Base-by-base conservation (phyloP, 2,113 vertebrate genomes). In the Phyllostomus discolor region DNA sequence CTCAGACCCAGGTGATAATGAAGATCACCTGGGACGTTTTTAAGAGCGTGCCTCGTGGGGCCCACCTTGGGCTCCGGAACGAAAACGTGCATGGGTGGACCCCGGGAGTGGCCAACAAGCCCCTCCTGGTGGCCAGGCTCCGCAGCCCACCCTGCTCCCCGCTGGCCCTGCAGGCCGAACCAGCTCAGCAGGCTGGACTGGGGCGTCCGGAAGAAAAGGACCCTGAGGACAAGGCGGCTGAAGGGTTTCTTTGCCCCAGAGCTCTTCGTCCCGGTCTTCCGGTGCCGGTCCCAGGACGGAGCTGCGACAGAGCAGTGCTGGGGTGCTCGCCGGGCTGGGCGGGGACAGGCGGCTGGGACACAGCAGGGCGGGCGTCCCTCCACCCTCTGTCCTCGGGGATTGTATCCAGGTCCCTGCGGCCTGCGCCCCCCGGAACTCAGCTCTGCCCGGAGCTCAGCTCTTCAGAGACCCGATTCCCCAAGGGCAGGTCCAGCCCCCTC, bases 61-160 rank as follows among this genome's bases (percentile, higher is more conserved):
- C 17, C 35, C 33, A 50, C 15, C 54, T 17, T 43, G 33, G 7
- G 12, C 24, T 35, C 43, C 84, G 7, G 72, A 79, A n/a, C 7
- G 35, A n/a, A 52, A 50, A 5, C 10, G 3, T 11, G 10, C 50
- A 26, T 0, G 0, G 1, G 9, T 8, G 6, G 66, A 48, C 41
- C 64, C 33, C 16, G 3, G 57, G 17, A 31, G 33, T 33, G 7
- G 62, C 28, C 28, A 31, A 1, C 62, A 64, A 64, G 26, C 26
- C 59, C 4, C 26, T 67, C 62, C 62, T 17, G 28, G 14, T 31
- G 35, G 7, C 38, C 66, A 31, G 28, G n/a, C 17, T 7, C 20
- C 15, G 69, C 11, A 59, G n/a, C 16, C 9, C 4, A 19, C 15
- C 6, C 0, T 3, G 22, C 12, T 57, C 64, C 20, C 4, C 1